Base-by-base conservation (phyloP, 2,113 vertebrate species). In the Ceyx cyanopectus region DNA sequence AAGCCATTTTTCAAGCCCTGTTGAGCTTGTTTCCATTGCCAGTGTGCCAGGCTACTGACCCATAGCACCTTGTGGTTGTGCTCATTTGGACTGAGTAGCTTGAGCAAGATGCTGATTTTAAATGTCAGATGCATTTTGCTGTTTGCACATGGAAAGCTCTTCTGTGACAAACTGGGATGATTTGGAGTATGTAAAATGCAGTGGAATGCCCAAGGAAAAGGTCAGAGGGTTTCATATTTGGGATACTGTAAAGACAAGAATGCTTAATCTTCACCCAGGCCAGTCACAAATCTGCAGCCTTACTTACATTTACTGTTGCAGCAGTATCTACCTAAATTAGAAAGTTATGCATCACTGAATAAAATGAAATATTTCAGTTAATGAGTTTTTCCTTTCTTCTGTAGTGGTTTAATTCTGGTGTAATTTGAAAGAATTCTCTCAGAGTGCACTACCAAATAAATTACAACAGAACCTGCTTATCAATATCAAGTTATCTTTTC, bases 1-100 rank as follows among this genome's bases (percentile, higher is more conserved):
- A 58, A 81, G 34, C 32, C 78, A 34, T 83, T 75, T 63, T 73
- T 58, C 2, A 78, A 84, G 80, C 23, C 73, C 73, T 77, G 85
- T 89, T 81, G 67, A 81, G 65, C 54, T 67, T 41, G 61, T 81
- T 94, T 92, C 86, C 53, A 2, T 14, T 83, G 89, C 83, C 84
- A 82, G 34, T 7, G 13, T 89, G 80, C 81, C 87, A 94, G 79
- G 54, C 83, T 94, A 63, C 17, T 88, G 94, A 94, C 91, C 78
- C 87, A 83, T 1, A 61, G 81, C 72, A 69, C 85, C 81, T 87
- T 78, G 68, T 7, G 5, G 41, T 45, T 74, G 12, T 72, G 94
- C 85, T 73, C 29, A 74, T 80, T 90, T 58, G 63, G 60, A 92
- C 69, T 94, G 70, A 86, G 87, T 12, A 88, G 34, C 76, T 82